Conservation (phyloP, 2,113 vertebrate genomes). For the Chaetops frenatus region DNA sequence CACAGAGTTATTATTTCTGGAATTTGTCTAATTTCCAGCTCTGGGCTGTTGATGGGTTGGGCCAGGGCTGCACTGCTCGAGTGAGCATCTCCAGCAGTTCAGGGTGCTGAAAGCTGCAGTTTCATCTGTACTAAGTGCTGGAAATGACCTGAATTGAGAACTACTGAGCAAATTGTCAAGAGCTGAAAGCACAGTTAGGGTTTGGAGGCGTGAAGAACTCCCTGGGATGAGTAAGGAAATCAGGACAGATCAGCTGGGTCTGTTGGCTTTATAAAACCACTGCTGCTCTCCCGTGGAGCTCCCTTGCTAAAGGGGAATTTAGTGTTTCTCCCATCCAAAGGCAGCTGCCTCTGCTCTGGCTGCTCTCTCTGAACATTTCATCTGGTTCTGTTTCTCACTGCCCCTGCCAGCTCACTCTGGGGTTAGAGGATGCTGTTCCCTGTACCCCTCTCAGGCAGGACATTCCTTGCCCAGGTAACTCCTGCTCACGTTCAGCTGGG, state of each 20-base stretch:
- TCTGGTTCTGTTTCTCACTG: not conserved
- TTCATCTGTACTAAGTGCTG: not conserved
- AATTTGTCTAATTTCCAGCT: not conserved
- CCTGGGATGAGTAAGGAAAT: not conserved
- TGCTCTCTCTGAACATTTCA: not conserved
- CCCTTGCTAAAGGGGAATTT: not conserved
- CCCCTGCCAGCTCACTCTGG: not conserved
- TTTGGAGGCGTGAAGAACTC: not conserved
- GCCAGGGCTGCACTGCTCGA: not conserved
- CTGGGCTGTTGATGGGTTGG: not conserved
- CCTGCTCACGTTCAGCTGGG: not conserved
- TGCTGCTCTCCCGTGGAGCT: not conserved
- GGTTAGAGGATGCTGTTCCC: not conserved
- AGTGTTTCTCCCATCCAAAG: not conserved
- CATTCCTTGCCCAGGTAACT: not conserved
- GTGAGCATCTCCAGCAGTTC: not conserved
- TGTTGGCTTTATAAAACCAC: not conserved
- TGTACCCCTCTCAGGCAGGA: not conserved
- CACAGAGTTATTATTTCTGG: not conserved
- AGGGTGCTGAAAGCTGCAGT: not conserved
- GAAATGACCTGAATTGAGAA: not conserved
- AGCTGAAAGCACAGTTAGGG: not conserved
- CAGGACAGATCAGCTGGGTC: not conserved
- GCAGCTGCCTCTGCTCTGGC: not conserved
- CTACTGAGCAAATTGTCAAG: not conserved